Percentiles rank a stretch among this genome's conserved stretches.
Evolutionary conservation across 2,888 invertebrate genomes (phyloP).

Genomic region (Euphydryas editha): DNA sequence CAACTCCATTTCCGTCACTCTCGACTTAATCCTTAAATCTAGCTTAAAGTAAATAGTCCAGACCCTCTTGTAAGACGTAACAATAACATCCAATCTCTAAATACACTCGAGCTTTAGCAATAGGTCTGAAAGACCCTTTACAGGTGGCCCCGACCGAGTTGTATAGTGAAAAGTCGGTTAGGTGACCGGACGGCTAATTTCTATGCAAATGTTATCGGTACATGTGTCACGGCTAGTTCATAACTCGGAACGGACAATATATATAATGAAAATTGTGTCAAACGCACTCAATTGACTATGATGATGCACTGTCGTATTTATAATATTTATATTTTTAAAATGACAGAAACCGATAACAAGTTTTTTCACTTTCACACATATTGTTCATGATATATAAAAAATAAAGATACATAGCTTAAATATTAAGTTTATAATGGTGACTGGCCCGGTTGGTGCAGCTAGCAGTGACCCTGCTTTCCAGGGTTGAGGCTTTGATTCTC

Average conservation of each 20-base stretch:
- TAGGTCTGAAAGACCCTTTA: slow-evolving; percentile 33
- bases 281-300: background rate
- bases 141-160: slow-evolving; percentile 52
- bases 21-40: background rate
- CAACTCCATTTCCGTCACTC: background rate
- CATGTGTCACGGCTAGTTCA: slow-evolving; percentile 33
- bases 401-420: no score
- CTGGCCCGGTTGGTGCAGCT: no score
- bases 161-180: slow-evolving; percentile 75
- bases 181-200: slow-evolving; percentile 69
- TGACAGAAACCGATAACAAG: no score
- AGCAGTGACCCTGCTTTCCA: no score
- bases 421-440: no score
- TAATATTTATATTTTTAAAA: no score
- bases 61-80: slow-evolving; percentile 8
- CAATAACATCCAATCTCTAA: slow-evolving; percentile 23
- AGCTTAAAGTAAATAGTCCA: slow-evolving; percentile 14
- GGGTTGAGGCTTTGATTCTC: no score
- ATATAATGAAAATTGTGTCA: background rate
- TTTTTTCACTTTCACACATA: no score
- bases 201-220: slow-evolving; percentile 68
- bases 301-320: background rate
- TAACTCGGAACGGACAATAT: slow-evolving; percentile 3
- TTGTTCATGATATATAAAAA: no score
- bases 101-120: slow-evolving; percentile 20